Base-by-base conservation (phyloP, 2,797 vertebrate genomes). In the Gambusia yucatana region DNA sequence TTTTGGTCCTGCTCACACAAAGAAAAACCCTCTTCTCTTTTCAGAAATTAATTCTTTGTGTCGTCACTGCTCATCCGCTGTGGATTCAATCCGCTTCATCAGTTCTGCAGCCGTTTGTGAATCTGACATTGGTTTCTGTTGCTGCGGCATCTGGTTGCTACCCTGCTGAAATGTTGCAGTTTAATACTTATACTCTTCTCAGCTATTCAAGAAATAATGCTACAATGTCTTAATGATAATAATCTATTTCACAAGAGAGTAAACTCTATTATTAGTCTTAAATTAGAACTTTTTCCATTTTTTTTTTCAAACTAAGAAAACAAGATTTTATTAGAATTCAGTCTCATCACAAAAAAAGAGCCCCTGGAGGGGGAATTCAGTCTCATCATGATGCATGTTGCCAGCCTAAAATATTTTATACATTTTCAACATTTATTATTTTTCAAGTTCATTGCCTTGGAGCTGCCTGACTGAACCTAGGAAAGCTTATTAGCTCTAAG, bases 11-110 rank as follows among this genome's bases (percentile, higher is more conserved):
- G 44, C 25, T 43, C 20, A n/a, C 9, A 41, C 65, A 43, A 10
- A 67, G 22, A 25, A 69, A 25, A 41, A n/a, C 16, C 39, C 65
- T 41, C 39, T 13, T 44, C 41, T 28, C 10, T 44, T 4, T 44
- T 70, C 25, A 70, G 41, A 70, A 70, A 70, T 70, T 28, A 5
- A 25, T 41, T 41, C 36, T 22, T 25, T 41, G 41, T 14, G 41
- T 43, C 11, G 11, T n/a, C 67, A 16, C 82, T 75, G 65, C 79
- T 65, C 82, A 75, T 81, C 67, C 52, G 10, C 55, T 52, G 47
- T 63, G 39, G 80, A 48, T 59, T 65, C 30, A 0, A 11, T 76
- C 0, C 0, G 73, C 52, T 73, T 3, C 1, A 0, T 43, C 71
- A 50, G 48, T 73, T 84, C 13, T 75, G 39, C 69, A 43, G 55